Evolutionary conservation across 92 coral and sea anemone genomes (phyloP).

Genomic region (Virgularia gustaviana): DNA sequence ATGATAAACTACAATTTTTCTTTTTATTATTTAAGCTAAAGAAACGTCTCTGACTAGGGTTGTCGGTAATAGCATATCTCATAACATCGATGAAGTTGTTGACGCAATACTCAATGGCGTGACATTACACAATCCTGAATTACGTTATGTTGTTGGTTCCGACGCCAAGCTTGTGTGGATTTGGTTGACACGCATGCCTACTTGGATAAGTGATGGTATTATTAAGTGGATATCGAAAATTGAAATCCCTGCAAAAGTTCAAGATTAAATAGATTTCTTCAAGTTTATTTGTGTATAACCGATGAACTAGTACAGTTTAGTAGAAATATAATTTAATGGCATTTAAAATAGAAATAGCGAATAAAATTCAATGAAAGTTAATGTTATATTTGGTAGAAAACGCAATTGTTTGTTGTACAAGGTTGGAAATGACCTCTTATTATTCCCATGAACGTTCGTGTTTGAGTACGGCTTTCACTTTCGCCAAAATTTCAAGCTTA

Average conservation of each 20-base stretch:
- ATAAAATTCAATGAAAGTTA: neutral
- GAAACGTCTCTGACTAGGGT: conserved; percentile 68
- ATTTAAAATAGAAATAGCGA: neutral
- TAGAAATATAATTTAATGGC: neutral
- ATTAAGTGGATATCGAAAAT: conserved; percentile 60
- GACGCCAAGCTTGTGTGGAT: conserved; percentile 80
- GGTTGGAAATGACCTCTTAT: too few species aligned
- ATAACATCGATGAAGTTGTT: conserved; percentile 63
- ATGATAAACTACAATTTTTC: neutral
- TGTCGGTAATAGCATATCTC: conserved; percentile 80
- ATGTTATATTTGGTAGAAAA: too few species aligned
- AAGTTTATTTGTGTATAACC: neutral
- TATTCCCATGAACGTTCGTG: too few species aligned
- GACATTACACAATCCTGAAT: conserved; percentile 70
- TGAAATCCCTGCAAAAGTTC: conserved; percentile 34
- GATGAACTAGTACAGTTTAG: conserved; percentile 1
- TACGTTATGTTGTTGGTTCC: conserved; percentile 87
- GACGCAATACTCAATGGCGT: conserved; percentile 73
- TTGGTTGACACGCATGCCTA: conserved; percentile 84
- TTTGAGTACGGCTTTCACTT: too few species aligned
- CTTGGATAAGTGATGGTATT: conserved; percentile 64
- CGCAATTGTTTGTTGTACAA: too few species aligned
- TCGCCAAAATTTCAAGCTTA: too few species aligned
- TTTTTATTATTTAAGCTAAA: conserved; percentile 50
- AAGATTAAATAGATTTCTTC: too few species aligned